Conservation (phyloP, 2,888 invertebrate genomes). For the Spialia ferax region DNA sequence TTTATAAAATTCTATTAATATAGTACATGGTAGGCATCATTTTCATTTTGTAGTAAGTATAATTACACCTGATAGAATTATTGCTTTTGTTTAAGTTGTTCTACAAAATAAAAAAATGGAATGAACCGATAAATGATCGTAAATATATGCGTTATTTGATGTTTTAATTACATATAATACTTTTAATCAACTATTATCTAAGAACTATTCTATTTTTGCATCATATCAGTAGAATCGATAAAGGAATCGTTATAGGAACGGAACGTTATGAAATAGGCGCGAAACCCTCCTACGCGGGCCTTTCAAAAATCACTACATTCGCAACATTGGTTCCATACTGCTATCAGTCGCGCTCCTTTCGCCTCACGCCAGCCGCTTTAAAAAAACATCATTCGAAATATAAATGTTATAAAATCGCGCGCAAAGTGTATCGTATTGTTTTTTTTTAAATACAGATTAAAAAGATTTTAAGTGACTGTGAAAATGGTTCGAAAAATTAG, state of each 20-base stretch:
- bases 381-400: slow-evolving; percentile 46
- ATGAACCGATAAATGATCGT: too few relatives aligned
- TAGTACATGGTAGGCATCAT: too few relatives aligned
- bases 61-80: too few relatives aligned
- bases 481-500: slow-evolving; percentile 79
- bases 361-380: slow-evolving; percentile 59
- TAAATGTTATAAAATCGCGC: slow-evolving; percentile 52
- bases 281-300: slow-evolving; percentile 86
- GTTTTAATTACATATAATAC: too few relatives aligned
- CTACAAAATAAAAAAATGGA: too few relatives aligned
- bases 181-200: too few relatives aligned
- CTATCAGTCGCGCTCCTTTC: slow-evolving; percentile 75
- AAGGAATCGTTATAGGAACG: slow-evolving; percentile 50
- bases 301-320: slow-evolving; percentile 82
- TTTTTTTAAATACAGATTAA: slow-evolving; percentile 25
- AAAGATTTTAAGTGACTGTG: slow-evolving; percentile 47
- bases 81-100: too few relatives aligned
- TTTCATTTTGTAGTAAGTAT: too few relatives aligned
- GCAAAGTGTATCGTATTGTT: slow-evolving; percentile 26
- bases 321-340: slow-evolving; percentile 68
- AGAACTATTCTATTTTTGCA: not conserved
- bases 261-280: slow-evolving; percentile 74
- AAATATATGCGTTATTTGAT: too few relatives aligned
- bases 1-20: too few relatives aligned
- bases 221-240: slow-evolving; percentile 7